Evolutionary conservation across 2,113 vertebrate species (phyloP).

Genomic region (Antechinus stuartii): DNA sequence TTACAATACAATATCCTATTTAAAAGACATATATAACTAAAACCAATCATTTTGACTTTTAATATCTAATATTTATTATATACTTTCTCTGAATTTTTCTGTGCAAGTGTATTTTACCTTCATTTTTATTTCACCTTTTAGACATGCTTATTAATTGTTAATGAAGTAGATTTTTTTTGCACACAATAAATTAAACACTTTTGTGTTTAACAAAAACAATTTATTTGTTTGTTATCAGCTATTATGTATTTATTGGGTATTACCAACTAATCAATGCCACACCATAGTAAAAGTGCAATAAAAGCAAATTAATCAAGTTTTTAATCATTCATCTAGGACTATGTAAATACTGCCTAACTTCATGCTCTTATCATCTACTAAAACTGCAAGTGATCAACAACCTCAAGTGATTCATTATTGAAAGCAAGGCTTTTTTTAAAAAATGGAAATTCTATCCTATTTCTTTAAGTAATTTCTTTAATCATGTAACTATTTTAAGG

Average conservation of each 20-base stretch:
- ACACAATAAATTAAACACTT: conserved; percentile 45
- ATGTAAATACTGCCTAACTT: not conserved
- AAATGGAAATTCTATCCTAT: not conserved
- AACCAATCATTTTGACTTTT: conserved; percentile 8
- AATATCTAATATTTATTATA: not conserved
- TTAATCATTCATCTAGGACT: not conserved
- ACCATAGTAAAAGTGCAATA: conserved; percentile 21
- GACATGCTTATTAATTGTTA: conserved; percentile 35
- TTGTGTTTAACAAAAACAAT: not conserved
- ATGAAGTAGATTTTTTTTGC: conserved; percentile 41
- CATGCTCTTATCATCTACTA: not conserved
- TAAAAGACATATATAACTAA: conserved; percentile 36
- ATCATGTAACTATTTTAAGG: not conserved
- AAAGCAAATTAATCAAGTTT: conserved; percentile 39
- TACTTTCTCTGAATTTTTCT: conserved; percentile 31
- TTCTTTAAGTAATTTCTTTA: conserved; percentile 10
- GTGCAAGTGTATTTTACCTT: conserved; percentile 13
- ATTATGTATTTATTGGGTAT: too few species aligned
- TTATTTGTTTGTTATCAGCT: too few species aligned
- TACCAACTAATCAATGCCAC: conserved; percentile 28
- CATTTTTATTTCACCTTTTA: conserved; percentile 39
- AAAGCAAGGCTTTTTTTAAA: conserved; percentile 21
- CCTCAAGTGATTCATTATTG: not conserved
- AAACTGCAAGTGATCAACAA: not conserved
- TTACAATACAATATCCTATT: not conserved